Percentiles rank a stretch among this genome's conserved stretches.
Conservation (phyloP, 1,140 invertebrate genomes). For the Thaumatotibia leucotreta region DNA sequence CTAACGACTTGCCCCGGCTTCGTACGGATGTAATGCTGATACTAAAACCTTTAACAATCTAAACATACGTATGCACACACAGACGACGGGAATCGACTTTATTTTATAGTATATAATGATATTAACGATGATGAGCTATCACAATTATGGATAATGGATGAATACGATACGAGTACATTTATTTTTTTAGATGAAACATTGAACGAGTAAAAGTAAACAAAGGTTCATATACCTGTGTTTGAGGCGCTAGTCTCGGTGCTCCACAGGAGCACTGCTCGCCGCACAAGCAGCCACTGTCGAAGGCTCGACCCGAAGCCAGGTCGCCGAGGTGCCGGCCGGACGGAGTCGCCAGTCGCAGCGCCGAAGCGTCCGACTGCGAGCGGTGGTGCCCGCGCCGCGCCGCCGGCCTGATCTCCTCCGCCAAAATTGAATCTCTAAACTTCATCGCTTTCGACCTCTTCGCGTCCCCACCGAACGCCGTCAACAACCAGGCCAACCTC, state of each 20-base stretch:
- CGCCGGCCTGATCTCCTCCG: constrained; percentile 87
- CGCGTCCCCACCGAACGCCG: constrained; percentile 93
- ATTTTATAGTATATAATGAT: too few relatives aligned
- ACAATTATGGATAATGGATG: too few relatives aligned
- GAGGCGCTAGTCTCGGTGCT: constrained; percentile 58
- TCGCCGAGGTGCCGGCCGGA: constrained; percentile 88
- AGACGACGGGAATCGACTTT: too few relatives aligned
- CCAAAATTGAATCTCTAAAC: constrained; percentile 91
- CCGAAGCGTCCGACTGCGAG: constrained; percentile 94
- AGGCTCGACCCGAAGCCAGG: constrained; percentile 93
- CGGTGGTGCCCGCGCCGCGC: constrained; percentile 82
- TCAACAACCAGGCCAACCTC: constrained; percentile 96
- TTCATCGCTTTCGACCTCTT: constrained; percentile 93
- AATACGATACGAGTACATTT: neutral
- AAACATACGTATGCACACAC: too few relatives aligned
- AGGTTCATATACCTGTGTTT: constrained; percentile 52
- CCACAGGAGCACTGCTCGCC: constrained; percentile 78
- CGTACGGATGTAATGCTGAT: too few relatives aligned
- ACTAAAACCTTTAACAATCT: too few relatives aligned
- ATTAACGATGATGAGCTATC: too few relatives aligned
- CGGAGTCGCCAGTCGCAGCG: constrained; percentile 74
- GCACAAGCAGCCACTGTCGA: constrained; percentile 97
- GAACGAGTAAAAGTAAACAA: neutral
- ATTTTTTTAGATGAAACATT: neutral
- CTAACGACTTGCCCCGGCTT: too few relatives aligned